These are phyloP conservation scores for Rhopalosiphum nymphaeae DNA, from an alignment of 2,888 invertebrate species.

Conservation along the genomic window DNA sequence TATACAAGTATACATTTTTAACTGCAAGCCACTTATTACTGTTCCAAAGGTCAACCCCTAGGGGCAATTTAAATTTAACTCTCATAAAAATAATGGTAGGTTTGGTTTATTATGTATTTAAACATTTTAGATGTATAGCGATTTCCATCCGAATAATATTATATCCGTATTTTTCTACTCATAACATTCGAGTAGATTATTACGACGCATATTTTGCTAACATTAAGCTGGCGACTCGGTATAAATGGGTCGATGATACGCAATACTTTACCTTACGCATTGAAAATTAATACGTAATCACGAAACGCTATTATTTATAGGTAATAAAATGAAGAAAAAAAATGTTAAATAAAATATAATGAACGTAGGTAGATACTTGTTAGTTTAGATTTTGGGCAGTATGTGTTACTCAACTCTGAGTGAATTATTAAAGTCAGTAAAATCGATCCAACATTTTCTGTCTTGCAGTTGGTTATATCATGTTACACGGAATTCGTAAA, in stretches of 20 bases:
- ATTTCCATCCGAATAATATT: neutral
- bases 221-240: neutral
- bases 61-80: conserved; percentile 5
- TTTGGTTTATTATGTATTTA: neutral
- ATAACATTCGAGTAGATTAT: neutral
- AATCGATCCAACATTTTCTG: neutral
- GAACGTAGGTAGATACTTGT: neutral
- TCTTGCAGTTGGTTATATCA: neutral
- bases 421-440: neutral
- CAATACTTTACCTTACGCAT: neutral
- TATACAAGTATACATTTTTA: neutral
- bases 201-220: neutral
- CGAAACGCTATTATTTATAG: neutral
- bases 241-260: neutral
- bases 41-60: neutral
- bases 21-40: neutral
- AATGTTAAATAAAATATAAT: neutral
- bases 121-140: neutral
- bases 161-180: neutral
- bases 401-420: neutral
- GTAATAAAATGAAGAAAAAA: neutral
- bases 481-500: neutral
- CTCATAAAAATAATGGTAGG: neutral
- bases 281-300: neutral
- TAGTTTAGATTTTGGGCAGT: neutral